Percentiles rank a stretch among this genome's conserved stretches.
These are phyloP conservation scores for Peromyscus nudipes DNA, from an alignment of 2,797 vertebrate genomes.

Conservation along the genomic window DNA sequence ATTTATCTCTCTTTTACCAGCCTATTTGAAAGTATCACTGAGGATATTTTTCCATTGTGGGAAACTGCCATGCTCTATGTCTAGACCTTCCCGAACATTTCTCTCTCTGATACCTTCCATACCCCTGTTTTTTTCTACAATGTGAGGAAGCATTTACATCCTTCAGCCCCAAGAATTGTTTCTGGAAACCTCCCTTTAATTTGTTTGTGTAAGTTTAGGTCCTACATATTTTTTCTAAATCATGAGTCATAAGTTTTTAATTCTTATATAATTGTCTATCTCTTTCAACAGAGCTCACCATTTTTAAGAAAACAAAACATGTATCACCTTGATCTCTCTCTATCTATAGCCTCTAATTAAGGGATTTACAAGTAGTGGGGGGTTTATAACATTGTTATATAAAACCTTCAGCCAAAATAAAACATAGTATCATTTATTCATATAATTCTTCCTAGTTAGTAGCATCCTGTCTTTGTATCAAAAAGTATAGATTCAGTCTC, in stretches of 20 bases:
- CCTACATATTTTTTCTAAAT: background rate
- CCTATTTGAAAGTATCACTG: background rate
- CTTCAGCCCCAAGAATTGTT: background rate
- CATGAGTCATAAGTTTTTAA: background rate
- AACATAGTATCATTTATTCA: background rate
- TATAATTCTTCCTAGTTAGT: background rate
- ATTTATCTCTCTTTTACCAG: background rate
- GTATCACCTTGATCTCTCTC: slow-evolving; percentile 4
- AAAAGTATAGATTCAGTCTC: background rate
- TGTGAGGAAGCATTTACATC: background rate
- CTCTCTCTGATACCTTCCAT: background rate
- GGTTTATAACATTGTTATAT: slow-evolving; percentile 35
- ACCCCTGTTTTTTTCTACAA: background rate
- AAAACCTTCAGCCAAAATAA: slow-evolving; percentile 37
- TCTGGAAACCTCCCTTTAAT: background rate
- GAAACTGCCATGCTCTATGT: background rate
- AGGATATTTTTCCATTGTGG: background rate
- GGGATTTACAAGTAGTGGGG: background rate
- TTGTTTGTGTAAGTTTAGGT: background rate
- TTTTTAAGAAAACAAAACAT: slow-evolving; percentile 3
- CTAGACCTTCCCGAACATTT: background rate
- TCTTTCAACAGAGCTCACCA: background rate
- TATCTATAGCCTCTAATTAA: background rate
- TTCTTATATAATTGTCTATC: background rate
- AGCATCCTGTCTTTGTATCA: background rate